These are phyloP conservation scores for Lateolabrax maculatus DNA, from an alignment of 2,797 vertebrate species.

Conservation along the genomic window DNA sequence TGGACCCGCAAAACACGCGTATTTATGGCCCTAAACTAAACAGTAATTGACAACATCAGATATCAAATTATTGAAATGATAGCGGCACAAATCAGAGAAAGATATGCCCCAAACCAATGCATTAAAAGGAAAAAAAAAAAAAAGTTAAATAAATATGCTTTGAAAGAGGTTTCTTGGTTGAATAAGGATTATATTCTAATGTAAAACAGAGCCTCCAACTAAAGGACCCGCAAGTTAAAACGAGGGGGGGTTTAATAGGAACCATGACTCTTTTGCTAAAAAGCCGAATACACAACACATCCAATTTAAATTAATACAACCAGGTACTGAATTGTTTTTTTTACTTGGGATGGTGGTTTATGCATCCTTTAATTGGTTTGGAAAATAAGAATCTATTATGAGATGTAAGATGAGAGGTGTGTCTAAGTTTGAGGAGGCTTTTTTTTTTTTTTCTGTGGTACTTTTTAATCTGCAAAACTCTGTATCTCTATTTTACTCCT, in stretches of 20 bases:
- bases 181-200: neutral
- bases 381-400: neutral
- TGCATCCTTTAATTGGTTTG: neutral
- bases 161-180: neutral
- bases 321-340: neutral
- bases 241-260: neutral
- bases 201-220: neutral
- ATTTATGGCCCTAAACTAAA: neutral
- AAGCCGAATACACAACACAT: neutral
- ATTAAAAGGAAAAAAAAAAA: neutral
- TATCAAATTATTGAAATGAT: too few relatives aligned
- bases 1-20: conserved; percentile 53
- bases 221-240: neutral
- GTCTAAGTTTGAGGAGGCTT: too few relatives aligned
- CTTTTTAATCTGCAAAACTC: neutral
- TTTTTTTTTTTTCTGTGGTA: neutral
- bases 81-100: neutral
- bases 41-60: neutral
- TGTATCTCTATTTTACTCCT: neutral
- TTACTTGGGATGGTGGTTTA: too few relatives aligned
- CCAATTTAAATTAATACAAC: neutral
- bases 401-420: neutral
- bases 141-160: neutral
- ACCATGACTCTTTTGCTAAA: neutral
- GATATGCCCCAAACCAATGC: fast-evolving